Base-by-base conservation (phyloP, 2,888 invertebrate genomes). In the Diarsia rubi region DNA sequence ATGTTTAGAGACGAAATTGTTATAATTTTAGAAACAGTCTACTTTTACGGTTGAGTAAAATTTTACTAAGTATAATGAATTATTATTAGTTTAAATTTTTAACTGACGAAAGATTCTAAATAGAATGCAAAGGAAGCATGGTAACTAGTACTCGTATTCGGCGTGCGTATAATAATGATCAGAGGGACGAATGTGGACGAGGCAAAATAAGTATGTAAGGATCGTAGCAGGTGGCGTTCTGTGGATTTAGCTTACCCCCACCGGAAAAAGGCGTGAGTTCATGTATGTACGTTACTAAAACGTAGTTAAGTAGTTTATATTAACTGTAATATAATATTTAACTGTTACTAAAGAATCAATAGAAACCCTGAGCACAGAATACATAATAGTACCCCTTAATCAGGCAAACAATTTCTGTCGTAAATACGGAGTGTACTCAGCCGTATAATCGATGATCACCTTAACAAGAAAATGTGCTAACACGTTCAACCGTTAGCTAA, bases 391-490 rank as follows among this genome's bases (percentile, higher is more conserved):
- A 42, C 31, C 24, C 11, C 19, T 12, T 14, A 77, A 27, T 49
- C 62, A 67, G 27, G 60, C 63, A 63, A 78, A 63, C 31, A 37
- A 65, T 68, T 47, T 74, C 42, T 64, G 59, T 73, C 73, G 42
- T 76, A 75, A 73, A 78, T 69, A 72, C 27, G 21, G 59, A 57
- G 75, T 79, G 78, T 80, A 70, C 69, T 67, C 77, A 74, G 8
- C 73, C 78, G 68, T 67, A 74, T 72, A 81, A 87, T 85, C 81
- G 83, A 77, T 83, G 79, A 76, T 69, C 82, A 75, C 76, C 77
- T 70, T 84, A 82, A 88, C 88, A 88, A 88, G 84, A 91, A 91
- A 93, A 91, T 89, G 90, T 88, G 91, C 89, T 90, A 91, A 91
- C 92, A 90, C 86, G 87, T 89, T 88, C 82, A 85, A 79, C 88